Base-by-base conservation (phyloP, 2,797 vertebrate genomes). In the Silurus aristotelis region DNA sequence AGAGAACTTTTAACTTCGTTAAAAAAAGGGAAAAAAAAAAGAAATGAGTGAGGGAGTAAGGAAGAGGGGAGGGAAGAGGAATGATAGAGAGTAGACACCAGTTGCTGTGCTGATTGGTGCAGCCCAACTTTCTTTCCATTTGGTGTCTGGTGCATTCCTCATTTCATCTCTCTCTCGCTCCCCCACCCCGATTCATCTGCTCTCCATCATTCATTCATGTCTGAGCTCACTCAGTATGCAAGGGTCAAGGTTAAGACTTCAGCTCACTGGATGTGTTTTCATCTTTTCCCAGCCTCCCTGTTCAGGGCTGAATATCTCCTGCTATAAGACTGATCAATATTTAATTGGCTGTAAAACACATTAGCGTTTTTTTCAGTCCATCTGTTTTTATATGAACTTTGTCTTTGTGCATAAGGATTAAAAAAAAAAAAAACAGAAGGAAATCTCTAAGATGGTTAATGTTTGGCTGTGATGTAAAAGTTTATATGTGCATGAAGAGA, bases 1-100 rank as follows among this genome's bases (percentile, higher is more conserved):
- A 87, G 73, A 87, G 84, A 68, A 48, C 83, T 85, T 82, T 86
- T 66, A 43, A 22, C 72, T 70, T 75, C n/a, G 61, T 67, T 80
- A 46, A 31, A 12, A 20, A 15, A 22, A 43, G 52, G n/a, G n/a
- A n/a, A 14, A 52, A 25, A 66, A 13, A 15, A 75, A 25, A 71
- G 13, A 25, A 48, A 60, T 1, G 20, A 27, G 55, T 46, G 68
- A 85, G 70, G 77, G 88, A 87, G 90, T 56, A 76, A 43, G 2
- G 20, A 46, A 71, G 82, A 31, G 46, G 80, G 84, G 84, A 70
- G 87, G 85, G 88, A 91, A 72, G 68, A 87, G 83, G 89, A 91
- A 80, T 56, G 84, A 92, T 88, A 90, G 91, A 91, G 90, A 91
- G 90, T 87, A 87, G 87, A 87, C 86, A 88, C 60, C n/a, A 76